Evolutionary conservation across 2,888 invertebrate genomes (phyloP).

Genomic region (Tipula lateralis): DNA sequence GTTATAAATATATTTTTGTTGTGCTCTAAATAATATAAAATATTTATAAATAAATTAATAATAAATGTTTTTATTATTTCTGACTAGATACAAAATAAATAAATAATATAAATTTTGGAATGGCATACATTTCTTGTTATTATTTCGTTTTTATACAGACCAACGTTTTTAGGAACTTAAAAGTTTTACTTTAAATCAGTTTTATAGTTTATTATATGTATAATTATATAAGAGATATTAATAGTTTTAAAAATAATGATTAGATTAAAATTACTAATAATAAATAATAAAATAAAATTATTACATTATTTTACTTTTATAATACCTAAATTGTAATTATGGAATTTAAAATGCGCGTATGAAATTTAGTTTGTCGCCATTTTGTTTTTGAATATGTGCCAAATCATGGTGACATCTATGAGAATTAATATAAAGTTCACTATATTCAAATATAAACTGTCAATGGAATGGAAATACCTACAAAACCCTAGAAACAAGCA

Average conservation of each 20-base stretch:
- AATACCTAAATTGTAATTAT: background rate
- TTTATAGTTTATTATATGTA: background rate
- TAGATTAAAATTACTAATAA: background rate
- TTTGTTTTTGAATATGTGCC: too few relatives aligned
- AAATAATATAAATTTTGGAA: background rate
- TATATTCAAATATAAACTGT: too few relatives aligned
- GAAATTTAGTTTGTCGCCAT: too few relatives aligned
- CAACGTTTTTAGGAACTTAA: background rate
- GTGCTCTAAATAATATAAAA: background rate
- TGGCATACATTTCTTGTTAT: background rate
- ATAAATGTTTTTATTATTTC: background rate
- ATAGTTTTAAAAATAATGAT: background rate
- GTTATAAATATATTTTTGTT: background rate
- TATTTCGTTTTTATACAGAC: background rate
- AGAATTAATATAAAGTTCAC: too few relatives aligned
- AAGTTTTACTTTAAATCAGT: background rate
- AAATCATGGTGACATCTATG: too few relatives aligned
- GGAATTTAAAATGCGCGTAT: background rate
- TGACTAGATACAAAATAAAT: slow-evolving; percentile 11
- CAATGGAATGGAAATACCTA: too few relatives aligned
- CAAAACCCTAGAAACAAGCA: too few relatives aligned
- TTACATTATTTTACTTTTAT: background rate
- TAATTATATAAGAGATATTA: background rate
- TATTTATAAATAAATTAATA: background rate
- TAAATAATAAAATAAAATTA: background rate